Base-by-base conservation (phyloP, 2,797 vertebrate genomes). In the Lycodopsis pacificus region DNA sequence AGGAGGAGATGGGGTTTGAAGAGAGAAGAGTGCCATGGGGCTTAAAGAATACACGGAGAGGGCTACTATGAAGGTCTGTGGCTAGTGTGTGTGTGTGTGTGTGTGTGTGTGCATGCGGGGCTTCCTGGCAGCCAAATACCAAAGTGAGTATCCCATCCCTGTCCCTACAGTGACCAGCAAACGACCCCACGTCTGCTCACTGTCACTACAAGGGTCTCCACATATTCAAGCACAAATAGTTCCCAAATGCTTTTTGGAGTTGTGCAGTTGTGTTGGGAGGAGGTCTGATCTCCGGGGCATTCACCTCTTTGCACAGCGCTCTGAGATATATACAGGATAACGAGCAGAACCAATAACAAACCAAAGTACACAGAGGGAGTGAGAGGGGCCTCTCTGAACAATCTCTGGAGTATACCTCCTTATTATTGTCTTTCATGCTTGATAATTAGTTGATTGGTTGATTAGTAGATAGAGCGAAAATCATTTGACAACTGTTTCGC, bases 21-120 rank as follows among this genome's bases (percentile, higher is more conserved):
- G 32, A 68, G 77, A 74, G 77, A 79, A 75, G 72, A 82, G 83
- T 51, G 72, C 74, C 71, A 70, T 3, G 38, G 73, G 59, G 48
- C 68, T 66, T 74, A 71, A 75, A 75, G 67, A 86, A 73, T 32
- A 78, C 36, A 63, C 62, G 19, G 15, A 53, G 15, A 80, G 61
- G 62, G 67, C 56, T 34, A 76, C 67, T 38, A 65, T 34, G 70
- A 32, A 53, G 58, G 67, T 72, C 19, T 70, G 51, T 38, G n/a
- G 46, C 22, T 44, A 11, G 25, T 62, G 56, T 65, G 17, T 63
- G 48, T 58, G 49, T 64, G 14, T 48, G 38, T 27, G 30, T 49
- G 27, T 17, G 25, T 22, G 51, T 46, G n/a, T 36, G 53, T 20
- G 53, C 8, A 25, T 32, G 40, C 27, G 56, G 15, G 27, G 10